Base-by-base conservation (phyloP, 1,140 invertebrate species). In the Himalopsyche phryganea region DNA sequence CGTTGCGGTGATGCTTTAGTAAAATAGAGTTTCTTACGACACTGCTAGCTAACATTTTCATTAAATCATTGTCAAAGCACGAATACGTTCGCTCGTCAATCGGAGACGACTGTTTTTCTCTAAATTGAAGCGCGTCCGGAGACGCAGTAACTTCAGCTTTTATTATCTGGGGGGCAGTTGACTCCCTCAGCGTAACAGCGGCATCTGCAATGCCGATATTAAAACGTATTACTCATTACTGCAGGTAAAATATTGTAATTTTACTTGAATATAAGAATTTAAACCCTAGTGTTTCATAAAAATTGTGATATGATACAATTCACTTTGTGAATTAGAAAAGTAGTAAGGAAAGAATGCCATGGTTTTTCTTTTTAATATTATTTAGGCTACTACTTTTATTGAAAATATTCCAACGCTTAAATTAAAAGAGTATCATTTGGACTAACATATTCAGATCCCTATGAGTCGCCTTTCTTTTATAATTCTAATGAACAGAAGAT, bases 1-100 rank as follows among this genome's bases (percentile, higher is more conserved):
- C 51, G 20, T 87, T 89, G 63, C 82, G 80, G 68, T 81, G 74
- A 66, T 73, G 71, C 55, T 71, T 62, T 14, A 44, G 10, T 4
- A 49, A 11, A 15, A 50, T 10, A 23, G 41, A 51, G 38, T 58
- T 60, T 53, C 45, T 57, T 20, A 52, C 52, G 14, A 33, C 36
- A 15, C 58, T 35, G 28, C 45, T 57, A 28, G 49, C 41, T 38
- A 64, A 57, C 10, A 64, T 44, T 60, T 60, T 60, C 44, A 60
- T 36, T 10, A 64, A 18, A 45, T 64, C 58, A 38, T 40, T 64
- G 36, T 64, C 57, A 49, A 64, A 42, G 20, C 58, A 58, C 19
- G 47, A 58, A 20, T 47, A 40, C 20, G 40, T 63, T 54, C 53
- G 50, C 36, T 62, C 55, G 35, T 36, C 36, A 50, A 48, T 38